Conservation (phyloP, 2,888 invertebrate species). For the Poecilobothrus nobilitatus region DNA sequence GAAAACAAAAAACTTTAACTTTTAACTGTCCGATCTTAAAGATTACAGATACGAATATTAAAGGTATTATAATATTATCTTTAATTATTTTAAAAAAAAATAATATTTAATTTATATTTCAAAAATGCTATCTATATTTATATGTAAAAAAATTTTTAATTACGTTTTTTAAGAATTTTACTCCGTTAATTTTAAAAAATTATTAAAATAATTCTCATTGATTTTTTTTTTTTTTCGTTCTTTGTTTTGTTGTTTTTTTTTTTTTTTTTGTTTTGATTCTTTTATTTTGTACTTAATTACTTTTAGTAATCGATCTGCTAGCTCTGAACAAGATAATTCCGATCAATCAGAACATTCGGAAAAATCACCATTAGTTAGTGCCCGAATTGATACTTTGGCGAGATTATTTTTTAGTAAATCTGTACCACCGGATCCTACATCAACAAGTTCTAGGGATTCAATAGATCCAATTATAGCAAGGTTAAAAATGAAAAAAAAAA, state of each 20-base stretch:
- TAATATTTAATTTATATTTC: too few species aligned
- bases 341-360: conserved; percentile 47
- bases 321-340: conserved; percentile 52
- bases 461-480: conserved; percentile 44
- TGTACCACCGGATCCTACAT: conserved; percentile 39
- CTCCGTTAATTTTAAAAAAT: too few species aligned
- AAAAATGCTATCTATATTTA: too few species aligned
- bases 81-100: too few species aligned
- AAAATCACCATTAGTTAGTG: conserved; percentile 58
- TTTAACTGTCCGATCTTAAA: too few species aligned
- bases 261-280: conserved; percentile 19
- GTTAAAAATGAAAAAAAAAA: conserved; percentile 29
- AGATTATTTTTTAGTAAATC: conserved; percentile 63
- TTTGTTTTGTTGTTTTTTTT: conserved; percentile 8
- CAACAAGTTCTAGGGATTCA: conserved; percentile 43
- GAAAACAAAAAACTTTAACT: too few species aligned
- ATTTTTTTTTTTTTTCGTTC: neutral
- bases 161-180: too few species aligned
- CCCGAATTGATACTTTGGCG: conserved; percentile 66
- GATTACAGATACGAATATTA: too few species aligned
- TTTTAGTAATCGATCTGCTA: conserved; percentile 50
- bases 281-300: conserved; percentile 14
- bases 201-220: neutral
- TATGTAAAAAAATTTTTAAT: too few species aligned
- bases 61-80: too few species aligned